A percentile compares a stretch with the other conserved stretches of the same genome.
Conservation (phyloP, 2,888 invertebrate genomes). For the Uropetala carovei region DNA sequence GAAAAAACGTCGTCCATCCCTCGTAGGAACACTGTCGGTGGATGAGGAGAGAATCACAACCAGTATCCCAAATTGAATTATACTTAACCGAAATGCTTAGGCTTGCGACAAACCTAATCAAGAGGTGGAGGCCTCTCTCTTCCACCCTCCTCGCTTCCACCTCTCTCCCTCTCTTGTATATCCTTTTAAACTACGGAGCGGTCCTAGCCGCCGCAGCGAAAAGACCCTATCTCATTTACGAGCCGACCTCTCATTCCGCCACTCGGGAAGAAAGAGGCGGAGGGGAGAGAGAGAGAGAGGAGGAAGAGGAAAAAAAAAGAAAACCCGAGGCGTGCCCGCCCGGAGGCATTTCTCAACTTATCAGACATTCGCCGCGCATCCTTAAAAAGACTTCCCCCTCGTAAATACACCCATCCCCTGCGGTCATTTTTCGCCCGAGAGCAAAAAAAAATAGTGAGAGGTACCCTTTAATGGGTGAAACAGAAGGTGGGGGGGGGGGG, state of each 20-base stretch:
- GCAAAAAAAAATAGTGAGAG: neutral
- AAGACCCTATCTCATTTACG: constrained; percentile 27
- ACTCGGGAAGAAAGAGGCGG: too few species aligned
- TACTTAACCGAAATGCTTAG: neutral
- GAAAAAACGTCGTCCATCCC: neutral
- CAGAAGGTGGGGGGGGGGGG: too few species aligned
- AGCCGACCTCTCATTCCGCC: neutral
- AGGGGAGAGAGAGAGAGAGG: too few species aligned
- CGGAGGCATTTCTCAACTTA: neutral
- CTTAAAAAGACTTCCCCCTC: constrained; percentile 20
- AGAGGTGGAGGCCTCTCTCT: neutral
- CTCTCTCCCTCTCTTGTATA: too few species aligned
- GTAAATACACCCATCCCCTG: constrained; percentile 3
- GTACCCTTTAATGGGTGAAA: constrained; percentile 5
- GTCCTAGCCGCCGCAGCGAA: neutral
- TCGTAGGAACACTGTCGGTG: neutral
- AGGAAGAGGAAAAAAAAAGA: neutral
- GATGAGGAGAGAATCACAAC: neutral
- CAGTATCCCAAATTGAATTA: neutral
- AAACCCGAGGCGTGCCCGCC: neutral
- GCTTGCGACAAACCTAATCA: constrained; percentile 9
- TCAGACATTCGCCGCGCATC: constrained; percentile 15
- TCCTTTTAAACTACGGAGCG: neutral
- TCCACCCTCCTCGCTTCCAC: neutral
- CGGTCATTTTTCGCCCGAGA: constrained; percentile 2